A percentile compares a stretch with the other conserved stretches of the same genome.
Evolutionary conservation across 1,140 invertebrate species (phyloP).

Genomic region (Stenopsyche tienmushanensis): DNA sequence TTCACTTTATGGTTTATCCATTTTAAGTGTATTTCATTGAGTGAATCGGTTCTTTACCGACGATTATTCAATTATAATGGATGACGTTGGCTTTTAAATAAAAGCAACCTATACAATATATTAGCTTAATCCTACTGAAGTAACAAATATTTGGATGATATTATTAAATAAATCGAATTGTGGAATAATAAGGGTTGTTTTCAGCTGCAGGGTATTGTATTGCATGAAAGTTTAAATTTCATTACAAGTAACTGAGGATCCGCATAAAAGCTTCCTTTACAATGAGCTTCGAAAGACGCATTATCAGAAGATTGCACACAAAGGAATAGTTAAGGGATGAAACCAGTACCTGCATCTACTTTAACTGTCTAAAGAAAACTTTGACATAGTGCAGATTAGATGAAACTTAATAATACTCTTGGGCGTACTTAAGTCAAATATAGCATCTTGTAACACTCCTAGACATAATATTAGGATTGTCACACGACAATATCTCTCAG

Average conservation of each 20-base stretch:
- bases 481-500: background rate
- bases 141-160: background rate
- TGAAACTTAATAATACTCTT: background rate
- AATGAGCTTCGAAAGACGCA: slow-evolving; percentile 16
- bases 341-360: background rate
- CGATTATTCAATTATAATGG: background rate
- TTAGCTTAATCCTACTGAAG: background rate
- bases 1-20: background rate
- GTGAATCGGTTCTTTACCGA: background rate
- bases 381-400: background rate
- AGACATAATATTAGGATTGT: background rate
- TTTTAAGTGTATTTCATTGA: background rate
- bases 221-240: too few species aligned
- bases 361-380: background rate
- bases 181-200: too few species aligned
- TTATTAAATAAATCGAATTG: too few species aligned
- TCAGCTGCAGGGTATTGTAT: too few species aligned
- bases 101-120: background rate
- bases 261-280: background rate
- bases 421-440: background rate
- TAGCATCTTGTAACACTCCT: background rate
- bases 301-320: slow-evolving; percentile 22
- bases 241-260: too few species aligned
- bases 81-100: background rate
- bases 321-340: slow-evolving; percentile 5